Percentiles rank a stretch among this genome's conserved stretches.
Evolutionary conservation across 2,113 vertebrate genomes (phyloP).

Genomic region (Tenrec ecaudatus): DNA sequence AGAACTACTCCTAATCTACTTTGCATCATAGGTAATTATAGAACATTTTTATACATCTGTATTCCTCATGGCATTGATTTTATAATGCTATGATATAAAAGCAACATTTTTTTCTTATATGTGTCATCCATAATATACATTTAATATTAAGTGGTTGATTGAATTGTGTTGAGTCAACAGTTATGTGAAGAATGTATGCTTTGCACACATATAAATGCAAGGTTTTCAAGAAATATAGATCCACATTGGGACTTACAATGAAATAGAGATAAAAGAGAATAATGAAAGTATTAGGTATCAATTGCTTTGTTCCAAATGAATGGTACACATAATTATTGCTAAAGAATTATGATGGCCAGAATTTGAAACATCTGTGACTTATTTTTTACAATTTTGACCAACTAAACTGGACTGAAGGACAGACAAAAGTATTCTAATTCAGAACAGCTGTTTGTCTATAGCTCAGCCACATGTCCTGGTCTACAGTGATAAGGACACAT

Average conservation of each 20-base stretch:
- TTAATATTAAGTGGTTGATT: background rate
- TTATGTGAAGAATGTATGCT: background rate
- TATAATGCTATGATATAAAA: background rate
- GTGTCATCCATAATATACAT: background rate
- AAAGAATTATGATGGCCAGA: constrained; percentile 46
- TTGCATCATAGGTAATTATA: background rate
- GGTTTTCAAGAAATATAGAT: background rate
- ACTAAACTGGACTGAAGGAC: constrained; percentile 37
- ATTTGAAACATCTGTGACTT: constrained; percentile 67
- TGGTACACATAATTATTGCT: constrained; percentile 49
- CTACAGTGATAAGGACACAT: background rate
- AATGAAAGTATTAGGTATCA: constrained; percentile 57
- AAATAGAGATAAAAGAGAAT: constrained; percentile 21
- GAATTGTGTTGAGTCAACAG: background rate
- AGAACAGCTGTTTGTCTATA: constrained; percentile 51
- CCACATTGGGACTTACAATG: constrained; percentile 32
- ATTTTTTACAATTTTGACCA: constrained; percentile 56
- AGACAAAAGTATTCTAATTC: constrained; percentile 1
- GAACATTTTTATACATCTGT: background rate
- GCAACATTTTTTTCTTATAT: background rate
- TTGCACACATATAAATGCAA: background rate
- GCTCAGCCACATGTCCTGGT: background rate
- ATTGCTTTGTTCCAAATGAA: constrained; percentile 48
- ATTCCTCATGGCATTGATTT: background rate
- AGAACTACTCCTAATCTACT: background rate